Evolutionary conservation across 2,113 vertebrate species (phyloP).

Genomic region (Eublepharis macularius): DNA sequence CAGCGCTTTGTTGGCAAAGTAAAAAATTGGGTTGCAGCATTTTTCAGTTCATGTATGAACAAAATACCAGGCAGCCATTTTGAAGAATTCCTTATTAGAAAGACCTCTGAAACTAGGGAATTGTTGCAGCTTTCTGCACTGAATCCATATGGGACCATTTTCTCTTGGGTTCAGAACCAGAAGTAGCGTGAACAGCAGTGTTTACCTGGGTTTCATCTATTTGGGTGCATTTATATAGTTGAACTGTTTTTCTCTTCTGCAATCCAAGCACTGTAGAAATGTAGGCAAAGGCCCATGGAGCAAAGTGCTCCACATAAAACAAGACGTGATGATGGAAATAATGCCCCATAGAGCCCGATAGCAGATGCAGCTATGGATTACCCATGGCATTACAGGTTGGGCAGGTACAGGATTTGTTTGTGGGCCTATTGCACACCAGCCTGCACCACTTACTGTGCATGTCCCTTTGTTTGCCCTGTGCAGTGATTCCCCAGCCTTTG

Average conservation of each 20-base stretch:
- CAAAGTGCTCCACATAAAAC: neutral
- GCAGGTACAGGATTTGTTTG: neutral
- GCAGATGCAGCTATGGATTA: neutral
- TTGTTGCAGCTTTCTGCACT: neutral
- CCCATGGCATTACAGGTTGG: neutral
- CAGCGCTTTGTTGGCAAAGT: neutral
- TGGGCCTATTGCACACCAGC: neutral
- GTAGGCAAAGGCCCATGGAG: neutral
- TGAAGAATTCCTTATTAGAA: neutral
- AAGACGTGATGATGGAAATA: neutral
- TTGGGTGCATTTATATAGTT: neutral
- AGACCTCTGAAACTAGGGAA: neutral
- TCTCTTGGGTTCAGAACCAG: neutral
- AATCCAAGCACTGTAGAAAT: neutral
- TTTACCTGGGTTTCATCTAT: neutral
- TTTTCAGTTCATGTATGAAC: neutral
- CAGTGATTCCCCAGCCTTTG: neutral
- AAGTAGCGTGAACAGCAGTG: constrained; percentile 4
- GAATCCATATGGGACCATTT: neutral
- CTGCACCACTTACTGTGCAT: too few species aligned
- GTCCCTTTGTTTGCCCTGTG: neutral
- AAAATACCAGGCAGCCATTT: neutral
- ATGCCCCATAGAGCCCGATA: neutral
- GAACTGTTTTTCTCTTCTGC: constrained; percentile 5
- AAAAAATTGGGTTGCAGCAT: neutral